phyloP scores from a whole-genome alignment of 2,113 vertebrate species.

The Vicugna pacos region DNA sequence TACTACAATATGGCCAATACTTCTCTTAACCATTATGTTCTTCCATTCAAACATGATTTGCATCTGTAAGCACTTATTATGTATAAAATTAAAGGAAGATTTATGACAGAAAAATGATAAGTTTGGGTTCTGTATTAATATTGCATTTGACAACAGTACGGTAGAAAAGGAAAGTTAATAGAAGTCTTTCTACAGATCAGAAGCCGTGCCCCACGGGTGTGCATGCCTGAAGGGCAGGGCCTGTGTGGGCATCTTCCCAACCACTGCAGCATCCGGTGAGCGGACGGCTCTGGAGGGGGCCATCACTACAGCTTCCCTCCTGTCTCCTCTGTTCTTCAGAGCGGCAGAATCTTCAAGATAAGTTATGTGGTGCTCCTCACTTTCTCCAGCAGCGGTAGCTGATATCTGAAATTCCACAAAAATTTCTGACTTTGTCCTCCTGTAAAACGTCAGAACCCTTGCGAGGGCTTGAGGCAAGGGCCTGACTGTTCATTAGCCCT shows the following conservation, averaged over 20 bases:
- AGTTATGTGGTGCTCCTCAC: neutral
- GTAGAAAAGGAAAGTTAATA: constrained; percentile 56
- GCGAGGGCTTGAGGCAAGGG: neutral
- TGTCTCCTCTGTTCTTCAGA: neutral
- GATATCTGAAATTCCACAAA: neutral
- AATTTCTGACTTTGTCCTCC: neutral
- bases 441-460: neutral
- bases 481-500: neutral
- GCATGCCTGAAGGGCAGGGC: neutral
- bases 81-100: constrained; percentile 74
- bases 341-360: neutral
- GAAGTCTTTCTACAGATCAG: neutral
- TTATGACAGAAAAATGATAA: constrained; percentile 72
- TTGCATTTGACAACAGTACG: constrained; percentile 37
- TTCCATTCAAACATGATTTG: constrained; percentile 74
- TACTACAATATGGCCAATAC: constrained; percentile 71
- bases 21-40: constrained; percentile 71
- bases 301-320: neutral
- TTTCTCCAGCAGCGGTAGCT: neutral
- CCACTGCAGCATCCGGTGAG: neutral
- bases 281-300: neutral
- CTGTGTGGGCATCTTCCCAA: neutral
- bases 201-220: neutral
- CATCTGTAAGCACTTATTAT: constrained; percentile 75
- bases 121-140: constrained; percentile 68